Conservation (phyloP, 2,888 invertebrate species). For the Octonoba sinensis region DNA sequence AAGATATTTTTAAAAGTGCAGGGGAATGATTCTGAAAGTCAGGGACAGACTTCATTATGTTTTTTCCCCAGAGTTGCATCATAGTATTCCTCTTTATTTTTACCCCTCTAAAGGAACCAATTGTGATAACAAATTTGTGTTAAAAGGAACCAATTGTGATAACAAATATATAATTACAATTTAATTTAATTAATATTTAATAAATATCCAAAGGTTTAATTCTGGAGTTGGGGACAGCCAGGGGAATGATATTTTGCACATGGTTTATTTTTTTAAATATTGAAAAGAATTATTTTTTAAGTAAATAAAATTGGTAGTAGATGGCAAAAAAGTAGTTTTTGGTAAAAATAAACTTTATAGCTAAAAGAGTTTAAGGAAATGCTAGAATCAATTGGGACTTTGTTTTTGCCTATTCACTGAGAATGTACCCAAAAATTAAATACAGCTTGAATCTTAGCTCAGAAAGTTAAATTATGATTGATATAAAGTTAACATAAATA, state of each 20-base stretch:
- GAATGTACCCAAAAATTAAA: slow-evolving; percentile 4
- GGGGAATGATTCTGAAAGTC: neutral
- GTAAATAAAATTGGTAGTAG: neutral
- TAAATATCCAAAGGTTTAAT: neutral
- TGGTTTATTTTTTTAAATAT: neutral
- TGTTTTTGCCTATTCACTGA: neutral
- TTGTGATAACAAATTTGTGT: neutral
- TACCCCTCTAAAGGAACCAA: neutral
- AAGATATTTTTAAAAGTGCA: neutral
- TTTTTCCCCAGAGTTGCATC: neutral
- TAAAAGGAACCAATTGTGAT: neutral
- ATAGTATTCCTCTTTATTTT: neutral
- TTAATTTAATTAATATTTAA: neutral
- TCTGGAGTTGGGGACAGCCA: slow-evolving; percentile 2
- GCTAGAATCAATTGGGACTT: neutral
- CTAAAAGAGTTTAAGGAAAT: neutral
- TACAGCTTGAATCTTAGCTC: too few relatives aligned
- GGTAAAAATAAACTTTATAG: neutral
- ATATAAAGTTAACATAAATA: too few relatives aligned
- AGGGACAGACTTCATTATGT: neutral
- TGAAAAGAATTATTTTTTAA: neutral
- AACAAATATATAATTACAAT: neutral
- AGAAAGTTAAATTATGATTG: too few relatives aligned
- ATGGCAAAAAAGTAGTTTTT: neutral
- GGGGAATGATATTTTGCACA: slow-evolving; percentile 5